Base-by-base conservation (phyloP, 2,113 vertebrate genomes). In the Empidonax alnorum region DNA sequence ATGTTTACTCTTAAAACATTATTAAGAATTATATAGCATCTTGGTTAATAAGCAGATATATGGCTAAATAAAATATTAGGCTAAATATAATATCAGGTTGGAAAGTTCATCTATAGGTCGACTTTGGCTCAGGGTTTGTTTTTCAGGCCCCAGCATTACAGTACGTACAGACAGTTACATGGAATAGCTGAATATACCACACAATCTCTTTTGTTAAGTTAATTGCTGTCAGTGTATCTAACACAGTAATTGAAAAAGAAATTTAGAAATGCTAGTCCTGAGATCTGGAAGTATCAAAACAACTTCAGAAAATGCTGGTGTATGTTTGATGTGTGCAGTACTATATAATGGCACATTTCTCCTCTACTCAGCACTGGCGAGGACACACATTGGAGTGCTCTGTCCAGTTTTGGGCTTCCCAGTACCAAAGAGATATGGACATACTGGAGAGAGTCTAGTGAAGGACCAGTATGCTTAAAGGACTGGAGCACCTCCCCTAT, bases 151-250 rank as follows among this genome's bases (percentile, higher is more conserved):
- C 14, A 52, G 50, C 25, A 28, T 52, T 15, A 52, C 49, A 50
- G 25, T 50, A 27, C 4, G 2, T 73, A 49, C 1, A 10, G 25
- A 39, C n/a, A 71, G 25, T 62, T 95, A 62, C 24, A 49, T 4
- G 7, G 49, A 65, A 58, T 14, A 62, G 44, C 28, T 84, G 33
- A 89, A 85, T 37, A 83, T 73, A 72, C 20, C 47, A 46, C 15
- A 55, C 10, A 56, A 42, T 66, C 50, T 87, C 53, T 80, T 94
- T 35, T 83, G 79, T 71, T 87, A 92, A 82, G 91, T 94, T 82
- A 78, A 71, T 67, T 80, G 9, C 19, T 92, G 24, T 41, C 58
- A 82, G 19, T 52, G 8, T 79, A 66, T 58, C 42, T 53, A 52
- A 17, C 49, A 49, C n/a, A 61, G 44, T 52, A 87, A 65, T n/a